A percentile compares a stretch with the other conserved stretches of the same genome.
phyloP scores from a whole-genome alignment of 2,888 invertebrate species.

The Dioctria rufipes region DNA sequence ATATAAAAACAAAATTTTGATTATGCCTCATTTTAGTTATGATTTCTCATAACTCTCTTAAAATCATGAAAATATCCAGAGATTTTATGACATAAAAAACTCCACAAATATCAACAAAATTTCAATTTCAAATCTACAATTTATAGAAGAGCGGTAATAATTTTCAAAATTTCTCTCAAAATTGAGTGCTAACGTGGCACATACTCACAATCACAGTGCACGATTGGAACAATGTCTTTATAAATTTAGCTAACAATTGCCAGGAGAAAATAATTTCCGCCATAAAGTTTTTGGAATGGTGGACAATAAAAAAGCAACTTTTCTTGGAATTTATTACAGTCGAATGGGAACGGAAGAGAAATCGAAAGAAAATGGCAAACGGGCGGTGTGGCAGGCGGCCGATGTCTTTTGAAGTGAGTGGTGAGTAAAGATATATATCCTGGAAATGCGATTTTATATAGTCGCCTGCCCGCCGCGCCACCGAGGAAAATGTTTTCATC shows the following conservation, averaged over 20 bases:
- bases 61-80: no score
- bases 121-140: no score
- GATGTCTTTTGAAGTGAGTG: no score
- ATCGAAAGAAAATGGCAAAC: neutral
- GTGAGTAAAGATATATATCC: neutral
- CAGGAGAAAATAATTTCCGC: conserved; percentile 10
- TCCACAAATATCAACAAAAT: no score
- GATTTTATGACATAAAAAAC: no score
- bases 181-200: no score
- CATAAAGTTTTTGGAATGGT: neutral
- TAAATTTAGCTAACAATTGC: conserved; percentile 8
- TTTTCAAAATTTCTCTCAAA: no score
- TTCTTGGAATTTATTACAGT: conserved; percentile 5
- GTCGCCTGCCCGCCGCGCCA: neutral
- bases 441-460: conserved; percentile 2
- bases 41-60: no score
- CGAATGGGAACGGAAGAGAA: neutral
- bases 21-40: no score
- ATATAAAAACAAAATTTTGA: no score
- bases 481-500: neutral
- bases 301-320: conserved; percentile 18
- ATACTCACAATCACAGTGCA: neutral
- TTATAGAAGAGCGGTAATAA: no score
- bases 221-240: conserved; percentile 7
- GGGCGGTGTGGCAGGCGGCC: neutral